Conservation (phyloP, 2,113 vertebrate species). For the Onychostoma macrolepis region DNA sequence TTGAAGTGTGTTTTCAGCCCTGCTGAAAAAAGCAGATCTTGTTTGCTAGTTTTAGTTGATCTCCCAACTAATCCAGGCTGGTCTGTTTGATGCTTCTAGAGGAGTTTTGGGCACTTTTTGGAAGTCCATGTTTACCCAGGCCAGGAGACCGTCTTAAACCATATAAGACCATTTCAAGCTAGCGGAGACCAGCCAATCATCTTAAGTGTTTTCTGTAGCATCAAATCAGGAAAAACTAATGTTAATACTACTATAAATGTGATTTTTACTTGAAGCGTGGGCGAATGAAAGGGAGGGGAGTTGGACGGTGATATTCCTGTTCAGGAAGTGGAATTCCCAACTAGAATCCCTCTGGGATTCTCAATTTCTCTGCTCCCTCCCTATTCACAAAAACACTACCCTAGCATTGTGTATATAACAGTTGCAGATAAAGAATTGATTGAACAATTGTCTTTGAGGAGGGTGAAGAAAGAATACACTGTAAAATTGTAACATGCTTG, state of each 20-base stretch:
- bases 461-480: neutral
- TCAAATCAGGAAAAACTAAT: constrained; percentile 24
- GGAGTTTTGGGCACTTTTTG: neutral
- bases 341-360: constrained; percentile 51
- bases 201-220: neutral
- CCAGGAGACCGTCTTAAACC: neutral
- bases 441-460: neutral
- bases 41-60: neutral
- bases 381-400: constrained; percentile 49
- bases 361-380: constrained; percentile 46
- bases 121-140: neutral
- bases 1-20: neutral
- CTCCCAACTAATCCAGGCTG: neutral
- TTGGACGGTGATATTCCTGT: constrained; percentile 48
- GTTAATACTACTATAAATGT: constrained; percentile 26
- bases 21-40: neutral
- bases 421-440: neutral
- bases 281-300: constrained; percentile 41
- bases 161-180: neutral
- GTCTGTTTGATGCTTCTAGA: constrained; percentile 3
- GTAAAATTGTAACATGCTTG: neutral
- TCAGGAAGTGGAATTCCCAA: constrained; percentile 57
- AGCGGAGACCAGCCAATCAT: neutral
- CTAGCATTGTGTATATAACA: constrained; percentile 2
- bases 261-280: constrained; percentile 14